Evolutionary conservation across 2,113 vertebrate species (phyloP).

Genomic region (Platysteira castanea): DNA sequence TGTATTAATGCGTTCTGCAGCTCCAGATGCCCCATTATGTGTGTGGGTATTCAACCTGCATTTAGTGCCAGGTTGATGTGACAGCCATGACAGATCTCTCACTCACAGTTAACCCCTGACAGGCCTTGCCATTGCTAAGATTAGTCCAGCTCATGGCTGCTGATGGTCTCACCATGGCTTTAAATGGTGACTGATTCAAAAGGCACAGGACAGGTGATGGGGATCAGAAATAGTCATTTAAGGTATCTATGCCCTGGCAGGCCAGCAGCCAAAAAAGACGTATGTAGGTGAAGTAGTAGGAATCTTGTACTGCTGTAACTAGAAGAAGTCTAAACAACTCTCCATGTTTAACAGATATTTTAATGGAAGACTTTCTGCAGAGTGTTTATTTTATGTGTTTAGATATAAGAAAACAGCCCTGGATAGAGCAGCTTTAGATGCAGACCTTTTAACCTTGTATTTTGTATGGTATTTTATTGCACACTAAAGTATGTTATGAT

Average conservation of each 20-base stretch:
- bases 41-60: neutral
- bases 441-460: neutral
- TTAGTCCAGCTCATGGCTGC: neutral
- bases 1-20: neutral
- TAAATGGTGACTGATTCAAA: neutral
- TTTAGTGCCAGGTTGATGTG: neutral
- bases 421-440: neutral
- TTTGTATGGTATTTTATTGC: neutral
- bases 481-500: neutral
- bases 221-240: neutral
- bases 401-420: neutral
- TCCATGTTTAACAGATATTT: neutral
- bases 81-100: neutral
- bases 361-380: neutral
- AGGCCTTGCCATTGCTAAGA: neutral
- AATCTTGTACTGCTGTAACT: neutral
- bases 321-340: neutral
- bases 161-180: neutral
- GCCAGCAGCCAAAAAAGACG: neutral
- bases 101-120: neutral
- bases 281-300: neutral
- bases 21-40: neutral
- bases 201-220: neutral
- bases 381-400: neutral
- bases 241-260: neutral